Conservation (phyloP, 2,113 vertebrate genomes). For the Phalacrocorax aristotelis region DNA sequence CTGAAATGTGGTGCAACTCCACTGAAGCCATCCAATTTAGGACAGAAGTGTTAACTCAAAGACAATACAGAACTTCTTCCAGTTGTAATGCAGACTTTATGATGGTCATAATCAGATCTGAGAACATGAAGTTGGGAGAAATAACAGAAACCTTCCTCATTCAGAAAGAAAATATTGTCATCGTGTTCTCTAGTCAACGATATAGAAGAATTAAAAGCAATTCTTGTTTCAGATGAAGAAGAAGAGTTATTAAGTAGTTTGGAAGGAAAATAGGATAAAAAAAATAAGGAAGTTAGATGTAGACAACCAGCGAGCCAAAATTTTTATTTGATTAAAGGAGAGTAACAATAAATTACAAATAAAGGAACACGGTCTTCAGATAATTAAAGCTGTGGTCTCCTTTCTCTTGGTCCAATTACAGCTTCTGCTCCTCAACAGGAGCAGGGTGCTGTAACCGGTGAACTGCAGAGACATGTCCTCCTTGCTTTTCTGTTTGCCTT, state of each 20-base stretch:
- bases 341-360: neutral
- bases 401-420: neutral
- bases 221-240: neutral
- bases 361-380: neutral
- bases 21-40: neutral
- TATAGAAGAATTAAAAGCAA: neutral
- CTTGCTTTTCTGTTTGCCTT: neutral
- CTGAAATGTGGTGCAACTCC: neutral
- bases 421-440: neutral
- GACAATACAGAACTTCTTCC: neutral
- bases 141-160: neutral
- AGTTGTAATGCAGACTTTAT: neutral
- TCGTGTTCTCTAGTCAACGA: neutral
- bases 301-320: neutral
- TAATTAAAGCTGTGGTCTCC: neutral
- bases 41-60: neutral
- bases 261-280: neutral
- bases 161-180: neutral
- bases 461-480: neutral
- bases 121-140: neutral
- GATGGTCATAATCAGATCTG: rapidly evolving
- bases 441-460: neutral
- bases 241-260: neutral
- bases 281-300: neutral
- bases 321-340: neutral